Percentiles rank a stretch among this genome's conserved stretches.
Evolutionary conservation across 2,113 vertebrate genomes (phyloP).

Genomic region (Eclectus roratus): DNA sequence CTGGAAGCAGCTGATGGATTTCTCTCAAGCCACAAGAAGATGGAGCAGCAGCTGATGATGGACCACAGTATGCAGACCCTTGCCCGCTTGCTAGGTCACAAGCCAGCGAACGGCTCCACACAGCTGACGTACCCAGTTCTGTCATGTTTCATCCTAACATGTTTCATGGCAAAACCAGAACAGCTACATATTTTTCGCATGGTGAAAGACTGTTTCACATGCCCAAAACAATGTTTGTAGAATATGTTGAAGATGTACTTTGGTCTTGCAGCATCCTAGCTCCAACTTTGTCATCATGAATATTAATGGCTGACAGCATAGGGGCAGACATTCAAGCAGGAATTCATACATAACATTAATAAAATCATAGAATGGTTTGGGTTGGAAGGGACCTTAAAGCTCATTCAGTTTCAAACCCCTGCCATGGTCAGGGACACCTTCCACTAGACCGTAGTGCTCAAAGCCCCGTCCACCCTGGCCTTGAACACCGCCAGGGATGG

Average conservation of each 20-base stretch:
- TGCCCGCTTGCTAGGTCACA: rapidly evolving
- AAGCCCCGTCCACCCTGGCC: not conserved
- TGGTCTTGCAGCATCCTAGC: not conserved
- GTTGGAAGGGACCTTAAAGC: not conserved
- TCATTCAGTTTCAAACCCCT: not conserved
- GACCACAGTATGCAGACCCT: not conserved
- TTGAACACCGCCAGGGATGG: not conserved
- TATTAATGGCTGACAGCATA: not conserved
- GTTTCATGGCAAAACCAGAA: not conserved
- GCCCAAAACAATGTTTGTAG: not conserved
- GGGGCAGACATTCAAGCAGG: not conserved
- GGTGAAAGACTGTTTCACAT: not conserved
- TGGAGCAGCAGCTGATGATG: not conserved
- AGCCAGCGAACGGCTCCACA: not conserved
- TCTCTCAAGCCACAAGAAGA: not conserved
- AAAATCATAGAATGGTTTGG: not conserved
- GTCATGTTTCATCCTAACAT: not conserved
- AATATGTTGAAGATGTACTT: not conserved
- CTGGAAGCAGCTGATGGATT: not conserved
- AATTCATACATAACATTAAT: not conserved
- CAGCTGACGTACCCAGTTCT: not conserved
- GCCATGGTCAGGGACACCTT: not conserved
- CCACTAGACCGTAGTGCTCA: not conserved
- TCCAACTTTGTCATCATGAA: not conserved
- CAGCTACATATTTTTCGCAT: not conserved